Conservation (phyloP, 1,140 invertebrate genomes). For the Trachymyrmex septentrionalis region DNA sequence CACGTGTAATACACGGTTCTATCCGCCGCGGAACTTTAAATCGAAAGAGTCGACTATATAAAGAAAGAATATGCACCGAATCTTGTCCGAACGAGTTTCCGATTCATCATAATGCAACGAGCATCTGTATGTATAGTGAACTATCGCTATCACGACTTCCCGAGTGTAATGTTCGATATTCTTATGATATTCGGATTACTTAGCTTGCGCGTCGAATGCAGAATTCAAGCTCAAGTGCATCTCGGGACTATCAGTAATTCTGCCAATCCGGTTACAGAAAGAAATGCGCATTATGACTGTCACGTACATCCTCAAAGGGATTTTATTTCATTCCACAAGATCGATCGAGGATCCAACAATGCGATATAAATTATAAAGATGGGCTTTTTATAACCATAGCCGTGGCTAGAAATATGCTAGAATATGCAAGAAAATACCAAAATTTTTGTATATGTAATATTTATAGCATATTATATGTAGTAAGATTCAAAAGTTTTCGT, state of each 20-base stretch:
- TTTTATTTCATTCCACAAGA: slow-evolving; percentile 2
- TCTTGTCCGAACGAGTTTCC: slow-evolving; percentile 59
- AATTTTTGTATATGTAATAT: slow-evolving; percentile 1
- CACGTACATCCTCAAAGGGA: slow-evolving; percentile 9
- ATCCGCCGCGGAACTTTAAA: slow-evolving; percentile 58
- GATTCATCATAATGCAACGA: slow-evolving; percentile 35
- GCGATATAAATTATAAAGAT: not conserved
- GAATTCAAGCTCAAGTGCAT: slow-evolving; percentile 35
- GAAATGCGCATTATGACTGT: not conserved
- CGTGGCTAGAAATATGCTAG: too few species aligned
- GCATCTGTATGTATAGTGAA: slow-evolving; percentile 10
- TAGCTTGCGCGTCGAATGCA: slow-evolving; percentile 35
- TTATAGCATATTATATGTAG: not conserved
- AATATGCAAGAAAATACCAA: not conserved
- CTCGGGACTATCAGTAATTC: slow-evolving; percentile 38
- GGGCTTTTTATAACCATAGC: not conserved
- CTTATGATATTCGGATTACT: slow-evolving; percentile 46
- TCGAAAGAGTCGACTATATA: slow-evolving; percentile 54
- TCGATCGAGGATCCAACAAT: slow-evolving; percentile 23
- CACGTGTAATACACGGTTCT: slow-evolving; percentile 43
- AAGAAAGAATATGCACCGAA: slow-evolving; percentile 38
- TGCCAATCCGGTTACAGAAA: slow-evolving; percentile 33
- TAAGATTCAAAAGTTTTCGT: not conserved
- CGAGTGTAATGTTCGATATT: slow-evolving; percentile 12
- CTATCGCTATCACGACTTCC: not conserved